Conservation (phyloP, 2,888 invertebrate species). For the Netelia inedita region DNA sequence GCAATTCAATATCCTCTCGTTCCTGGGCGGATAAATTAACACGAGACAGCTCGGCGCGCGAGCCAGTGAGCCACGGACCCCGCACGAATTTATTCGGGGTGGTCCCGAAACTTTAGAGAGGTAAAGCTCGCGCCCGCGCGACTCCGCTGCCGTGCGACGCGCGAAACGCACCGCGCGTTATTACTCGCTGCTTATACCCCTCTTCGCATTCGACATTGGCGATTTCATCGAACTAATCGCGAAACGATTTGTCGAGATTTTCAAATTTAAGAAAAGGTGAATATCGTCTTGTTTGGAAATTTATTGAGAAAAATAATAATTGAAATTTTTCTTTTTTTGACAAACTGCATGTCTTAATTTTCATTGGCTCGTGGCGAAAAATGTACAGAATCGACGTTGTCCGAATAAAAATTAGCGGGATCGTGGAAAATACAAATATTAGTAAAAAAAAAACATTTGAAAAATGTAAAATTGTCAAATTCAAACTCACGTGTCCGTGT, state of each 20-base stretch:
- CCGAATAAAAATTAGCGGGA: slow-evolving; percentile 8
- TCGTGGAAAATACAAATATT: neutral
- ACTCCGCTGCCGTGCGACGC: slow-evolving; percentile 37
- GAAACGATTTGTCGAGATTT: no score
- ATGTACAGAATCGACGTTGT: neutral
- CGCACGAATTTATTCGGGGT: slow-evolving; percentile 56
- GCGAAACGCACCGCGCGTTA: slow-evolving; percentile 6
- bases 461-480: neutral
- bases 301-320: no score
- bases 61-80: slow-evolving; percentile 41
- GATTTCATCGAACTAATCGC: no score
- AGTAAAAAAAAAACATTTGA: no score
- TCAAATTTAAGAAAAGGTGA: no score
- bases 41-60: slow-evolving; percentile 64
- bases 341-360: no score
- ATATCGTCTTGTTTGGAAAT: no score
- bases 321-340: no score
- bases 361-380: neutral
- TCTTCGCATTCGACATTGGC: neutral
- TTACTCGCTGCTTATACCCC: neutral
- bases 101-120: slow-evolving; percentile 65
- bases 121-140: slow-evolving; percentile 27
- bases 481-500: slow-evolving; percentile 94
- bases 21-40: slow-evolving; percentile 66
- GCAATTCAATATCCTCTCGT: slow-evolving; percentile 67